Base-by-base conservation (phyloP, 2,888 invertebrate species). In the Troides helena region DNA sequence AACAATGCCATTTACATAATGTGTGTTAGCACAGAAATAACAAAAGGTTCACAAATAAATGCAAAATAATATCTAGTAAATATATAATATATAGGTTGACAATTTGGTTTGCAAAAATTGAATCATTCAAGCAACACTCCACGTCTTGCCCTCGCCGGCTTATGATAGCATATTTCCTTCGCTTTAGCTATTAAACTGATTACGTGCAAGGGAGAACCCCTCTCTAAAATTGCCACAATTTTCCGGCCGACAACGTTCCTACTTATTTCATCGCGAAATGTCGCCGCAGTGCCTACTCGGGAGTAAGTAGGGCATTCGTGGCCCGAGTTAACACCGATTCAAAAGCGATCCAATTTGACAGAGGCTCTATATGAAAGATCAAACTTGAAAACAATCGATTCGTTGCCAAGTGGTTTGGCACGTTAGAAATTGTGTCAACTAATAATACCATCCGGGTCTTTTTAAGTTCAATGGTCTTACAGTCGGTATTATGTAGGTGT, bases 161-260 rank as follows among this genome's bases (percentile, higher is more conserved):
- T 76, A 73, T 73, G 73, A 74, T 78, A 64, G 70, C 70, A 65
- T 71, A 78, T 80, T 79, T 82, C 78, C 82, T 81, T 81, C 79
- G 81, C 75, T 78, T 77, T 67, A 74, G 82, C 80, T 80, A 85
- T 85, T 87, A 83, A 83, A 75, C 81, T 86, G 85, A 86, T 87
- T 83, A 86, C 79, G 75, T 81, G 80, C 80, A 72, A 76, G 81
- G 83, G 81, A 75, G 76, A 77, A 75, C 73, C 77, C 83, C 79
- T 84, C 85, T 83, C 78, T 78, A 83, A 86, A 89, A 88, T 86
- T 87, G 84, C 78, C 81, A 83, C 85, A 90, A 90, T 91, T 90
- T 91, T 90, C 88, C 90, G 82, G 81, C 80, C 84, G 85, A 87
- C 79, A 87, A 85, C 83, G 80, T 82, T 81, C 83, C 85, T 85